A percentile compares a stretch with the other conserved stretches of the same genome.
These are phyloP conservation scores for Pandion haliaetus DNA, from an alignment of 2,113 vertebrate genomes.

Conservation along the genomic window DNA sequence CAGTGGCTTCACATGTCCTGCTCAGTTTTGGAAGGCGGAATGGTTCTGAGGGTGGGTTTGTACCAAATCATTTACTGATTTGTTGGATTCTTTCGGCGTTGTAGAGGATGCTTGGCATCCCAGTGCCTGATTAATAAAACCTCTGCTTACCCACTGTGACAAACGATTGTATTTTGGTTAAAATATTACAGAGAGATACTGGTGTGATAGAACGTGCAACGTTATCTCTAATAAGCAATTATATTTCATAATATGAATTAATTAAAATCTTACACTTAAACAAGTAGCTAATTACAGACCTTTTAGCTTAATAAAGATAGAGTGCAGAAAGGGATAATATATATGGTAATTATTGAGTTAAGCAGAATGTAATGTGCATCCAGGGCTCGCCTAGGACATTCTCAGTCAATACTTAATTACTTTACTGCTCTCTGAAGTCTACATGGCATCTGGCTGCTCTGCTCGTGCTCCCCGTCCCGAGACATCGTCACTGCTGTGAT, in stretches of 20 bases:
- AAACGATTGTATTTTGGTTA: not conserved
- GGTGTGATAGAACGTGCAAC: not conserved
- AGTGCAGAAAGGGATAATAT: conserved; percentile 17
- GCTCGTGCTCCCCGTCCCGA: not conserved
- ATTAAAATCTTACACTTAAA: conserved; percentile 41
- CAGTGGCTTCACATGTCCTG: rapidly evolving
- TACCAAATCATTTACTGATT: rapidly evolving
- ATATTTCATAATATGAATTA: conserved; percentile 14
- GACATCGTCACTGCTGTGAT: not conserved
- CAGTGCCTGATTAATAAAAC: not conserved
- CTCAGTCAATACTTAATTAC: conserved; percentile 62
- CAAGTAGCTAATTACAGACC: conserved; percentile 57
- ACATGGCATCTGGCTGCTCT: not conserved
- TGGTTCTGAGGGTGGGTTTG: too few relatives aligned
- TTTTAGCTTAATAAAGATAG: conserved; percentile 51
- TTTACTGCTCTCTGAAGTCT: conserved; percentile 12
- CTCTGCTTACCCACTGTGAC: not conserved
- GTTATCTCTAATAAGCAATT: not conserved
- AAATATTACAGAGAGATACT: not conserved
- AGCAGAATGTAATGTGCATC: conserved; percentile 25
- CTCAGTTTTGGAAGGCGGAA: not conserved
- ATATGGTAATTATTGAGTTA: conserved; percentile 49
- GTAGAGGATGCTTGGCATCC: not conserved
- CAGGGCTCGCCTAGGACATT: not conserved
- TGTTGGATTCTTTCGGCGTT: not conserved